A percentile compares a stretch with the other conserved stretches of the same genome.
phyloP scores from a whole-genome alignment of 2,113 vertebrate species.

The Rhea pennata region DNA sequence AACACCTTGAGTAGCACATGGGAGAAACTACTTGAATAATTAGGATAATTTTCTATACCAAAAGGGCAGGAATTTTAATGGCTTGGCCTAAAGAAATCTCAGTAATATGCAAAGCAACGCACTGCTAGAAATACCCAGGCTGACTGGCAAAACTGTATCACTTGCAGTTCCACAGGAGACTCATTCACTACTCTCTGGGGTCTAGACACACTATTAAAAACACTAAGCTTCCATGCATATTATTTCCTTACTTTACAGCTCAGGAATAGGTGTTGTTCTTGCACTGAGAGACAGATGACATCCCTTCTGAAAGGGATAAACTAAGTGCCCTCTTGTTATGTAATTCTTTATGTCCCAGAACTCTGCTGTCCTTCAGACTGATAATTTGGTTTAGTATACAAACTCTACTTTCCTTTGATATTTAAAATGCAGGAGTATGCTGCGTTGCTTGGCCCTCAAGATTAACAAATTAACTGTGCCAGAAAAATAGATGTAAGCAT shows the following conservation, averaged over 20 bases:
- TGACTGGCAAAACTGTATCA: neutral
- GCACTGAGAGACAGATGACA: neutral
- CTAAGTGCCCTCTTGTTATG: neutral
- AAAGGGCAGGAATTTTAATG: neutral
- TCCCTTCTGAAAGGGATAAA: neutral
- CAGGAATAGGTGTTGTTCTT: neutral
- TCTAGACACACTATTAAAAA: neutral
- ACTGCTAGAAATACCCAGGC: neutral
- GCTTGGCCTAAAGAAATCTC: neutral
- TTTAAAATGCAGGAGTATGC: slow-evolving; percentile 1
- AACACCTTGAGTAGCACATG: neutral
- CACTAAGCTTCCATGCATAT: neutral
- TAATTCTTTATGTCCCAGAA: neutral
- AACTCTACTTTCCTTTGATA: neutral
- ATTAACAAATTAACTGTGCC: neutral
- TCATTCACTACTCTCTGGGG: neutral
- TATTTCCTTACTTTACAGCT: neutral
- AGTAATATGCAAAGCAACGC: neutral
- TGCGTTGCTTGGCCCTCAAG: neutral
- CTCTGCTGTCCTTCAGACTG: neutral
- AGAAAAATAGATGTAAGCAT: neutral
- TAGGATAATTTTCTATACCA: neutral
- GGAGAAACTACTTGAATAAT: neutral
- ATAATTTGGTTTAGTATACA: neutral
- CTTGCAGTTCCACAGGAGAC: neutral